phyloP scores from a whole-genome alignment of 1,140 invertebrate species.

The Nilaparvata lugens region DNA sequence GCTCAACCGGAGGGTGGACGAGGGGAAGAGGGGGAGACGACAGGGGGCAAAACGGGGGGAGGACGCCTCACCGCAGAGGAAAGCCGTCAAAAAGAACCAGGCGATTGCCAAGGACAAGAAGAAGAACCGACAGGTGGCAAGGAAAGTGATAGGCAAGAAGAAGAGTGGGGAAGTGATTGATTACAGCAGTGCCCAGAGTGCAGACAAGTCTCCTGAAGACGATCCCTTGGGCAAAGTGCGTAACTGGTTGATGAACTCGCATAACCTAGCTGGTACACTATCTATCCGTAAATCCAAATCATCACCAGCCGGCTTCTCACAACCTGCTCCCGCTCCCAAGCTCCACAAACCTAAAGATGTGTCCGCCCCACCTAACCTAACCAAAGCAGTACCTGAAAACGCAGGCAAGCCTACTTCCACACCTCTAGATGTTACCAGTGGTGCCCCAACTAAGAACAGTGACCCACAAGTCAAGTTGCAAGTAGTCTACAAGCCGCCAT shows the following conservation, averaged over 20 bases:
- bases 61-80: slow-evolving; percentile 11
- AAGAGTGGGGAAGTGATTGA: slow-evolving; percentile 64
- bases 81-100: slow-evolving; percentile 12
- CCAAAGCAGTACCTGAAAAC: background rate
- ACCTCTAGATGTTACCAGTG: slow-evolving; percentile 8
- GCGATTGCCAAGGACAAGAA: slow-evolving; percentile 8
- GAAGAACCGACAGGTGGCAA: slow-evolving; percentile 7
- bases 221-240: slow-evolving; percentile 73
- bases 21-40: slow-evolving; percentile 39
- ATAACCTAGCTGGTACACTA: slow-evolving; percentile 28
- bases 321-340: slow-evolving; percentile 4
- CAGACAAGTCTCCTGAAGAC: slow-evolving; percentile 37
- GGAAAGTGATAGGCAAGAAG: slow-evolving; percentile 16
- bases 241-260: slow-evolving; percentile 71
- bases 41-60: slow-evolving; percentile 20
- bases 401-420: slow-evolving; percentile 3
- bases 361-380: background rate
- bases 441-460: slow-evolving; percentile 37
- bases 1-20: slow-evolving; percentile 61
- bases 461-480: slow-evolving; percentile 54
- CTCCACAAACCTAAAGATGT: background rate
- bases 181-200: slow-evolving; percentile 47
- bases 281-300: slow-evolving; percentile 56
- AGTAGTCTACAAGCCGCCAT: slow-evolving; percentile 76
- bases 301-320: slow-evolving; percentile 48